These are phyloP conservation scores for Perithous albicinctus DNA, from an alignment of 2,888 invertebrate genomes.

Conservation along the genomic window DNA sequence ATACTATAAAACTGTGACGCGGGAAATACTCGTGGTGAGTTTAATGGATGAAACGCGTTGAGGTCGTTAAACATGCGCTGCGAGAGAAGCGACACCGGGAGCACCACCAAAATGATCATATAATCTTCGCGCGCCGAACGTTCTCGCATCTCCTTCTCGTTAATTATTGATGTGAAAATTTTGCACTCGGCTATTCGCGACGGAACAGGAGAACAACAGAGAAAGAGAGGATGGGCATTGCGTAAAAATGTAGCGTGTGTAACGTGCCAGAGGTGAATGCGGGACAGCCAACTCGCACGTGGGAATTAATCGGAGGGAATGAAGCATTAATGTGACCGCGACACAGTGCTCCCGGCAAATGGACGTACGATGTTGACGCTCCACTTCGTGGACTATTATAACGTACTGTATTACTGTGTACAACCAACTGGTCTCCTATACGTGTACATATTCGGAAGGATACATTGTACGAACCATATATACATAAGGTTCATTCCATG, in stretches of 20 bases:
- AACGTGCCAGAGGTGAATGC: background rate
- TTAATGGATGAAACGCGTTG: constrained; percentile 52
- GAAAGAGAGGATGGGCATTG: constrained; percentile 23
- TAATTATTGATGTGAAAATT: constrained; percentile 54
- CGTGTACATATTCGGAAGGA: background rate
- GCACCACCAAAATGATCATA: constrained; percentile 45
- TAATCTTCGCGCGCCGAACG: constrained; percentile 15
- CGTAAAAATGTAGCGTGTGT: constrained; percentile 50
- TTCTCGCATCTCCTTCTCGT: constrained; percentile 20
- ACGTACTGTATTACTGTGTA: background rate
- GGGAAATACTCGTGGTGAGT: background rate
- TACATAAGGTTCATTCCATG: background rate
- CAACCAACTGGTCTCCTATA: background rate
- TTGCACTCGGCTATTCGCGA: constrained; percentile 2
- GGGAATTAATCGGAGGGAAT: constrained; percentile 63
- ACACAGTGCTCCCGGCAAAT: constrained; percentile 51
- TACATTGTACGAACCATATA: background rate
- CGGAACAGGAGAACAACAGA: constrained; percentile 14
- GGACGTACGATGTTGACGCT: constrained; percentile 53
- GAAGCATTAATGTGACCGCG: constrained; percentile 67
- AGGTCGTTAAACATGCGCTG: constrained; percentile 30
- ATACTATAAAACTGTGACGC: background rate
- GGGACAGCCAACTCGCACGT: background rate
- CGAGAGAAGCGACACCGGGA: background rate
- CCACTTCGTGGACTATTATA: constrained; percentile 8